Percentiles rank a stretch among this genome's conserved stretches.
These are phyloP conservation scores for Xenops minutus DNA, from an alignment of 2,797 vertebrate species.

Conservation along the genomic window DNA sequence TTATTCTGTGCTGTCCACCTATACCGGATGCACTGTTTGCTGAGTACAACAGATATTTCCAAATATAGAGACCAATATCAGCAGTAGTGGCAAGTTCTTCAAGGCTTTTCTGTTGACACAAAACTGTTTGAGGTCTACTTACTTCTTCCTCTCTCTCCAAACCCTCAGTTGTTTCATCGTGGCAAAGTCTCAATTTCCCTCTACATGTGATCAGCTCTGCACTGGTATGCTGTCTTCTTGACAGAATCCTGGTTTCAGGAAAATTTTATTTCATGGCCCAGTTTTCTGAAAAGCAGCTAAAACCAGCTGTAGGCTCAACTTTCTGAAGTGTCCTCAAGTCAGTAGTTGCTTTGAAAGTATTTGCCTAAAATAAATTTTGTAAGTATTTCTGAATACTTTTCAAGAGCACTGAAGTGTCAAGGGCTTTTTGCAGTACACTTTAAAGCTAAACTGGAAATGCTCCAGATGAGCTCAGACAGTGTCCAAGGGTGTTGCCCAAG, in stretches of 20 bases:
- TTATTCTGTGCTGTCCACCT: neutral
- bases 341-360: neutral
- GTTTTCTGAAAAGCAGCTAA: neutral
- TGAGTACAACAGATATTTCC: neutral
- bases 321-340: neutral
- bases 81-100: neutral
- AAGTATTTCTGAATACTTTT: neutral
- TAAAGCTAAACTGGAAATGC: neutral
- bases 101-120: neutral
- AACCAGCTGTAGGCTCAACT: neutral
- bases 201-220: neutral
- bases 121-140: neutral
- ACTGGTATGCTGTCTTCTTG: neutral
- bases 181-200: neutral
- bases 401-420: neutral
- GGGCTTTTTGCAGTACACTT: neutral
- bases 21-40: neutral
- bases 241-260: neutral
- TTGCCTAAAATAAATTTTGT: neutral
- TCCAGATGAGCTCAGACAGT: neutral
- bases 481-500: accelerated
- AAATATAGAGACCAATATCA: neutral
- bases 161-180: neutral
- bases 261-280: neutral
- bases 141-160: neutral